These are phyloP conservation scores for Conus canariensis DNA, from an alignment of 2,888 invertebrate genomes.

Conservation along the genomic window DNA sequence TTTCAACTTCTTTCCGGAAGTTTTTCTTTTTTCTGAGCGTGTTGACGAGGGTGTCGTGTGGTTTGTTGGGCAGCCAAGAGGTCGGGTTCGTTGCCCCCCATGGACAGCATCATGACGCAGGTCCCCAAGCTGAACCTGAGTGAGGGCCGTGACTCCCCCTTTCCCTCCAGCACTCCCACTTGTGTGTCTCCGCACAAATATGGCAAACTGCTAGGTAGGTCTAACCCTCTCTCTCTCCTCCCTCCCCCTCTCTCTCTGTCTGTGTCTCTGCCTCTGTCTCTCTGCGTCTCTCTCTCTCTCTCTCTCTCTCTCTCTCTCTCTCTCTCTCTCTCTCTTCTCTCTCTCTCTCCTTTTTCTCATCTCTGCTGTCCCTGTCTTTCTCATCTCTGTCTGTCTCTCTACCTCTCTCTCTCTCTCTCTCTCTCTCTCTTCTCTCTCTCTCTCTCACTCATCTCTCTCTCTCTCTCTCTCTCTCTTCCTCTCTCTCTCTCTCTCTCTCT, in stretches of 20 bases:
- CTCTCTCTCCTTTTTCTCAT: too few species aligned
- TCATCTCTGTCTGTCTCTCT: too few species aligned
- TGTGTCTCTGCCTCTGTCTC: background rate
- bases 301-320: background rate
- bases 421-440: too few species aligned
- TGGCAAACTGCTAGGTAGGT: background rate
- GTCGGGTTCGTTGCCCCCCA: background rate
- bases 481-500: too few species aligned
- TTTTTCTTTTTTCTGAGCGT: background rate
- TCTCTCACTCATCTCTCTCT: too few species aligned
- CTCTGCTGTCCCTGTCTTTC: too few species aligned
- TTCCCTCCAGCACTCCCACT: conserved; percentile 1
- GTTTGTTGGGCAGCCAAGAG: background rate
- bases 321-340: background rate
- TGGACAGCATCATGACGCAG: background rate
- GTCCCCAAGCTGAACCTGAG: conserved; percentile 12
- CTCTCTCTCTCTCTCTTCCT: too few species aligned
- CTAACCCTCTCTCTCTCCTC: too few species aligned
- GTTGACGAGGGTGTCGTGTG: background rate
- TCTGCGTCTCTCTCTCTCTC: background rate
- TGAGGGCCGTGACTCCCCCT: conserved; percentile 16
- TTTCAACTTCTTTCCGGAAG: too few species aligned
- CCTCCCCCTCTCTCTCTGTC: too few species aligned
- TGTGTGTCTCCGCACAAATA: conserved; percentile 8
- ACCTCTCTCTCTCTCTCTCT: too few species aligned